Percentiles rank a stretch among this genome's conserved stretches.
These are phyloP conservation scores for Hydractinia symbiolongicarpus DNA, from an alignment of 30 jellyfish, hydroid and myxozoan species.

Conservation along the genomic window DNA sequence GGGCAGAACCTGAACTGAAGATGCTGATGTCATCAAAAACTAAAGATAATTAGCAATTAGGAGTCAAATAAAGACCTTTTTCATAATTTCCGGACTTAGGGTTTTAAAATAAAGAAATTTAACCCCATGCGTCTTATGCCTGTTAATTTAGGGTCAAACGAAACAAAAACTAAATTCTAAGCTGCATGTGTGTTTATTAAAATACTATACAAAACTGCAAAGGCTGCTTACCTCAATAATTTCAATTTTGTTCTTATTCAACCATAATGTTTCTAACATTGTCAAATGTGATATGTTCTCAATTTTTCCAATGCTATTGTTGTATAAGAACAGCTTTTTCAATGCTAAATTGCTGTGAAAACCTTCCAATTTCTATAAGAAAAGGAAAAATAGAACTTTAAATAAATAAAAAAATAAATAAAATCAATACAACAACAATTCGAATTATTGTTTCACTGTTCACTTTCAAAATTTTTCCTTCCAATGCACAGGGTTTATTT, in stretches of 20 bases:
- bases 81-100: too few relatives aligned
- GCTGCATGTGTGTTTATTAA: background rate
- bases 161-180: background rate
- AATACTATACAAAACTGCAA: background rate
- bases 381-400: too few relatives aligned
- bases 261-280: constrained; percentile 54
- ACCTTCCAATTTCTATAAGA: constrained; percentile 47
- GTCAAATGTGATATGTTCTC: constrained; percentile 46
- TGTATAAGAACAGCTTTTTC: constrained; percentile 54
- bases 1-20: too few relatives aligned
- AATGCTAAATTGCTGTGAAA: constrained; percentile 30
- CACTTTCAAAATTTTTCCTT: background rate
- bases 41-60: too few relatives aligned
- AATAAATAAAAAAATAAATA: background rate
- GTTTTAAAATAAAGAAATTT: too few relatives aligned
- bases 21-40: too few relatives aligned
- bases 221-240: constrained; percentile 53
- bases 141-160: too few relatives aligned
- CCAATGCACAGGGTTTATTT: too few relatives aligned
- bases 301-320: constrained; percentile 49
- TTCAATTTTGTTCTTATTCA: constrained; percentile 57
- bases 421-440: background rate
- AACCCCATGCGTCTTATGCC: too few relatives aligned
- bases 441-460: too few relatives aligned
- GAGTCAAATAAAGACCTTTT: too few relatives aligned